Percentiles rank a stretch among this genome's conserved stretches.
Conservation (phyloP, 2,113 vertebrate species). For the Melanotaenia duboulayi region DNA sequence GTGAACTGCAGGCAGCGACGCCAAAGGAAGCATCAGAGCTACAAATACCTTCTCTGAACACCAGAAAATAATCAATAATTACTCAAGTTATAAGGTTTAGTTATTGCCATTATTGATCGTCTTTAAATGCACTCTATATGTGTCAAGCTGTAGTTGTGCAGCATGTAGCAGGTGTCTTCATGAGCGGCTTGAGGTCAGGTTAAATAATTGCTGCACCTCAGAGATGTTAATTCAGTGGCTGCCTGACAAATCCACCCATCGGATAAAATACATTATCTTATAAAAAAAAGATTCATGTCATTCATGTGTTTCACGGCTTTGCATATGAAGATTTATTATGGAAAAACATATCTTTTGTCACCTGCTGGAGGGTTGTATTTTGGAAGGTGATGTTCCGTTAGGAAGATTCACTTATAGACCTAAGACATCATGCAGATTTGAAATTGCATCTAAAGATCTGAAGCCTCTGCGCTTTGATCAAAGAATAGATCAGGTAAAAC, state of each 20-base stretch:
- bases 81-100: conserved; percentile 45
- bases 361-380: too few relatives aligned
- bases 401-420: conserved; percentile 21
- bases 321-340: not conserved
- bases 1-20: conserved; percentile 42
- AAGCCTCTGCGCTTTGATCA: too few relatives aligned
- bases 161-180: conserved; percentile 20
- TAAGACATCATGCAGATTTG: conserved; percentile 6
- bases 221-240: conserved; percentile 51
- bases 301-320: not conserved
- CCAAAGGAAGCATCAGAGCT: conserved; percentile 23
- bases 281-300: conserved; percentile 50
- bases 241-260: conserved; percentile 41
- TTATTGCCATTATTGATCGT: conserved; percentile 54
- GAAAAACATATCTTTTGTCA: conserved; percentile 17
- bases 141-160: conserved; percentile 20
- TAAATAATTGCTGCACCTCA: conserved; percentile 41
- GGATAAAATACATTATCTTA: conserved; percentile 26
- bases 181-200: conserved; percentile 15
- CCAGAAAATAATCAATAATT: conserved; percentile 47
- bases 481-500: not conserved
- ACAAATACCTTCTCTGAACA: conserved; percentile 24
- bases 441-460: conserved; percentile 30
- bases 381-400: not conserved
- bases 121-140: conserved; percentile 20